Evolutionary conservation across 2,113 vertebrate species (phyloP).

Genomic region (Poeciliopsis retropinna): DNA sequence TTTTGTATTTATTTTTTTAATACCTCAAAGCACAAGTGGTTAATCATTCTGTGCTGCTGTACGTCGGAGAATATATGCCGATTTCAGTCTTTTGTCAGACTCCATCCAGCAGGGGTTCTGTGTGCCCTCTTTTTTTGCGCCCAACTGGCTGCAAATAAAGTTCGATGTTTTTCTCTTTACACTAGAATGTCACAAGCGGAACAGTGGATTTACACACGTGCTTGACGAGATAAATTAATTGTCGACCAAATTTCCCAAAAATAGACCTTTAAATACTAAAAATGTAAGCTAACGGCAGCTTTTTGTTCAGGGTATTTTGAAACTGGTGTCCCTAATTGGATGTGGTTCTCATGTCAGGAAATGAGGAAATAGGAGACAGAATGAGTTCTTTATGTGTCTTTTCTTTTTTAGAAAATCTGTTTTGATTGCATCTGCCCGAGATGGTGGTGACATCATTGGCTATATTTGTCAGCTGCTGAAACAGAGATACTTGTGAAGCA

Average conservation of each 20-base stretch:
- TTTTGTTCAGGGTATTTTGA: conserved; percentile 38
- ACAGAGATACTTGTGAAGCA: conserved; percentile 64
- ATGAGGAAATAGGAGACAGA: conserved; percentile 2
- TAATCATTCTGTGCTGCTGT: background rate
- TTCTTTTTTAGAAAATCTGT: conserved; percentile 46
- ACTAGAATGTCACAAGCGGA: conserved; percentile 23
- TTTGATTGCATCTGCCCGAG: conserved; percentile 48
- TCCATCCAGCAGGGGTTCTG: conserved; percentile 44
- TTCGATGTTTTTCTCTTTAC: conserved; percentile 43
- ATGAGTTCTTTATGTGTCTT: conserved; percentile 43
- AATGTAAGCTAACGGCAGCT: conserved; percentile 44
- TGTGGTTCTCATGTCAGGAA: conserved; percentile 7
- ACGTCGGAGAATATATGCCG: background rate
- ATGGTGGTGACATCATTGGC: conserved; percentile 61
- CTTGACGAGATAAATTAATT: conserved; percentile 36
- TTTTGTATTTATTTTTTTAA: background rate
- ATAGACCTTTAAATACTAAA: conserved; percentile 39
- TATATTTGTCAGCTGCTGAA: conserved; percentile 64
- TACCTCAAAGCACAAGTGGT: background rate
- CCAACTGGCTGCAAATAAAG: conserved; percentile 43
- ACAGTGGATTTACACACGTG: conserved; percentile 31
- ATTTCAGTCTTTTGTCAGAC: conserved; percentile 34
- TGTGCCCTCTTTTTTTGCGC: conserved; percentile 45
- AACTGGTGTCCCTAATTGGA: conserved; percentile 36
- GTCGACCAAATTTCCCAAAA: conserved; percentile 41